Percentiles rank a stretch among this genome's conserved stretches.
phyloP scores from a whole-genome alignment of 2,888 invertebrate genomes.

The Protonemura montana region DNA sequence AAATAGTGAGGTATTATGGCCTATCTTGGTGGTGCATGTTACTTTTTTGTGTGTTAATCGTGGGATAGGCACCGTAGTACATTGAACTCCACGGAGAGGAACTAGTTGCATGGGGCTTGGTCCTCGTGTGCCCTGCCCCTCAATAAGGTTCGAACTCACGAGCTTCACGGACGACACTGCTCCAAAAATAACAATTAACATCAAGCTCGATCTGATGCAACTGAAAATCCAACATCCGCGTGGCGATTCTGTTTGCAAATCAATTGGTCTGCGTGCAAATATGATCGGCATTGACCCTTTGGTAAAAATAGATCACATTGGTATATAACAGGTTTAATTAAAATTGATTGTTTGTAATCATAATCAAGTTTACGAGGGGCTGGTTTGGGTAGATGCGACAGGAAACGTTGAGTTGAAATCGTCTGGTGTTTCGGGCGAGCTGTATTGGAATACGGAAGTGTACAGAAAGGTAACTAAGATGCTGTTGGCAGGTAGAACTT shows the following conservation, averaged over 20 bases:
- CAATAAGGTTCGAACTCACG: background rate
- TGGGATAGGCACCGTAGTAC: background rate
- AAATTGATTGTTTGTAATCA: background rate
- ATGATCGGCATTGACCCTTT: too few relatives aligned
- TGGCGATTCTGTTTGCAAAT: too few relatives aligned
- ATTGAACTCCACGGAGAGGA: background rate
- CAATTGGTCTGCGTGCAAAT: too few relatives aligned
- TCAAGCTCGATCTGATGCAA: too few relatives aligned
- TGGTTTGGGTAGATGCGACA: background rate
- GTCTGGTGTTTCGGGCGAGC: background rate
- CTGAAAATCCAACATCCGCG: too few relatives aligned
- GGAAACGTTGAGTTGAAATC: background rate
- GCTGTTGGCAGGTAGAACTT: background rate
- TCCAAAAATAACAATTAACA: background rate
- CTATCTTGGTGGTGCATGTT: background rate
- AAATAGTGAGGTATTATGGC: constrained; percentile 3
- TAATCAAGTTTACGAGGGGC: background rate
- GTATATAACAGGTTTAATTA: background rate
- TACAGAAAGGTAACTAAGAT: background rate
- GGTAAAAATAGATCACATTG: too few relatives aligned
- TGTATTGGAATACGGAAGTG: background rate
- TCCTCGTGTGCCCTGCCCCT: constrained; percentile 1
- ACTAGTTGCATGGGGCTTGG: background rate
- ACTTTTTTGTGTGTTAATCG: background rate
- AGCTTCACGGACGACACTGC: background rate